A percentile compares a stretch with the other conserved stretches of the same genome.
Evolutionary conservation across 2,113 vertebrate species (phyloP).

Genomic region (Albula glossodonta): DNA sequence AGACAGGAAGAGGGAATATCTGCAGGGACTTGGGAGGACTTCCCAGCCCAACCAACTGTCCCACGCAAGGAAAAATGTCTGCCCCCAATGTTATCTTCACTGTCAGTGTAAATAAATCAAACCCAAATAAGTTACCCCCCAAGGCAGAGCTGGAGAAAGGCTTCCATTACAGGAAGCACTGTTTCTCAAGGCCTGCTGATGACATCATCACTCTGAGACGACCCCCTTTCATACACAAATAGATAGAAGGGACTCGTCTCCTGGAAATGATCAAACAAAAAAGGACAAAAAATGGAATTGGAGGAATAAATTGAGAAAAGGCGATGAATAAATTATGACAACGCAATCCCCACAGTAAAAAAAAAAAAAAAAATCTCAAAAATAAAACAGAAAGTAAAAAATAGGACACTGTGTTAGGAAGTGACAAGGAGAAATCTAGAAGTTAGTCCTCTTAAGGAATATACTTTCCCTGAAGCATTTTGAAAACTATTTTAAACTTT

Average conservation of each 20-base stretch:
- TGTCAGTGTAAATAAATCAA: neutral
- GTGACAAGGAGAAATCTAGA: slow-evolving; percentile 39
- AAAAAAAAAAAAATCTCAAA: slow-evolving; percentile 39
- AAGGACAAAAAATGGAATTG: neutral
- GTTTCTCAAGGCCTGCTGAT: neutral
- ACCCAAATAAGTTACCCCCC: neutral
- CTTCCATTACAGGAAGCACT: neutral
- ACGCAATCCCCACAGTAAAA: slow-evolving; percentile 52
- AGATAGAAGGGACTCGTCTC: neutral
- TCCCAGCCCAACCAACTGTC: too few species aligned
- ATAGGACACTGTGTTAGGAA: slow-evolving; percentile 39
- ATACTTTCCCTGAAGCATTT: slow-evolving; percentile 71
- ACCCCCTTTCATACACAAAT: neutral
- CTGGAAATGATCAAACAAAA: slow-evolving; percentile 1
- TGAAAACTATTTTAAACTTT: slow-evolving; percentile 37
- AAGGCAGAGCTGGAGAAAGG: neutral
- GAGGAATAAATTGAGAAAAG: slow-evolving; percentile 15
- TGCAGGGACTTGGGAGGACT: neutral
- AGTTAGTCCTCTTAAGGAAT: slow-evolving; percentile 52
- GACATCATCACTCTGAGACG: neutral
- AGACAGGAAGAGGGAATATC: neutral
- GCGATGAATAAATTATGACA: slow-evolving; percentile 67
- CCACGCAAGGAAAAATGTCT: too few species aligned
- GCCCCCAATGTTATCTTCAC: neutral
- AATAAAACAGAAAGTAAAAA: slow-evolving; percentile 28